Conservation (phyloP, 2,888 invertebrate species). For the Drosophila diplacantha region DNA sequence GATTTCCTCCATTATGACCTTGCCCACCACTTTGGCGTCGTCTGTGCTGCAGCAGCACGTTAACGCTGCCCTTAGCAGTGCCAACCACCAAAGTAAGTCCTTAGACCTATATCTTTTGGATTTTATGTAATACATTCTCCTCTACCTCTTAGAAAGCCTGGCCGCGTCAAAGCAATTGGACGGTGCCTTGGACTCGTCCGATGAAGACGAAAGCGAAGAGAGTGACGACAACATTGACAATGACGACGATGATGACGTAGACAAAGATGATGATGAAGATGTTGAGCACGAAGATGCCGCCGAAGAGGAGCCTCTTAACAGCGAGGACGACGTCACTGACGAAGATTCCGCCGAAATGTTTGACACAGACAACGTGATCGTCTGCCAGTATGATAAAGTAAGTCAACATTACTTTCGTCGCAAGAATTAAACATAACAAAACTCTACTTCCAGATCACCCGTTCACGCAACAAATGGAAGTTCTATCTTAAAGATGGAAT, state of each 20-base stretch:
- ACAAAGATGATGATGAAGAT: constrained; percentile 81
- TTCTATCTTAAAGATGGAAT: constrained; percentile 99
- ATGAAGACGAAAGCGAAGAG: constrained; percentile 88
- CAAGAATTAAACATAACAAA: not conserved
- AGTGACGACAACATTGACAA: constrained; percentile 83
- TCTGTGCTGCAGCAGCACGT: constrained; percentile 93
- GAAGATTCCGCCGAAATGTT: constrained; percentile 96
- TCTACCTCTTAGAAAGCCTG: constrained; percentile 66
- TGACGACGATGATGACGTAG: constrained; percentile 88
- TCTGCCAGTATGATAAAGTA: constrained; percentile 99
- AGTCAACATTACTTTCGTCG: not conserved
- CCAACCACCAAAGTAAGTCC: constrained; percentile 77
- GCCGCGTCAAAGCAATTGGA: constrained; percentile 80
- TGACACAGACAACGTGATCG: constrained; percentile 99
- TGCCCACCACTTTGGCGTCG: constrained; percentile 89
- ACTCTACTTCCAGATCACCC: constrained; percentile 86
- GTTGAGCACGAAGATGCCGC: constrained; percentile 83
- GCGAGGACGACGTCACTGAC: constrained; percentile 98
- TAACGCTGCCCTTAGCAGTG: constrained; percentile 85
- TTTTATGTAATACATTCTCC: not conserved
- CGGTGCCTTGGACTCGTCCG: constrained; percentile 84
- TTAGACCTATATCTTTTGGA: too few relatives aligned
- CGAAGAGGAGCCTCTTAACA: constrained; percentile 95
- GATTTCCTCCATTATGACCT: constrained; percentile 92
- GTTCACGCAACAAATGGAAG: constrained; percentile 99